Evolutionary conservation across 2,113 vertebrate genomes (phyloP), one percentile per base, ranked within the genome.

Genomic region (Anser brachyrhynchus): DNA sequence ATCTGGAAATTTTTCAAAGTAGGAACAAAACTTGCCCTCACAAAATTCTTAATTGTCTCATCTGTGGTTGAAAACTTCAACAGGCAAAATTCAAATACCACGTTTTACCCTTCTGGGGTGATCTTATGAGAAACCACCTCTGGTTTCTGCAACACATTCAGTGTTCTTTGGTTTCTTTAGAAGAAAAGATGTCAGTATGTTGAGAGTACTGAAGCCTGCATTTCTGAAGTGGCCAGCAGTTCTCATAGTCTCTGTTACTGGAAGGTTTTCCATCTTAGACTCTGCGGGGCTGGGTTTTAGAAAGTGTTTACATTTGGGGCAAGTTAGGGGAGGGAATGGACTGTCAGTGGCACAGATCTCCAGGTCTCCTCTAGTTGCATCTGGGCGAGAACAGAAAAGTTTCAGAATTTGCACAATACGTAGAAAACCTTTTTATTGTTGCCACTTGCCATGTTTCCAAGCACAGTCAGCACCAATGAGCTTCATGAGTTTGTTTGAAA

Each of bases 401-500:
- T 75, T 85, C 54, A 78, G 81, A 87, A 37, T 84, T 87, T 87
- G 22, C 39, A 87, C 62, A 84, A 10, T 35, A 72, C 74, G 52
- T 70, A 85, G 43, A 18, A 93, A 77, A 44, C 20, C 11, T 9
- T 29, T 75, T 87, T 75, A 13, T 41, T 78, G 37, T 78, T 89
- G 72, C 44, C 11, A 13, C 43, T 87, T 89, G 73, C 73, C 54
- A 26, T 8, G 2, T 79, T 91, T 89, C 43, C 66, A 72, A 18
- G 33, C 71, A 39, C 62, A 89, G 41, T 55, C 31, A 1, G 69
- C 69, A 59, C 69, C 73, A 71, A 6, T 71, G 66, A 78, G 87
- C 43, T 73, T 88, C 51, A 39, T 39, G 74, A 91, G 87, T 73
- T 85, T 93, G 61, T 92, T 64, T 95, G 92, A 92, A 92, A 96